A percentile compares a stretch with the other conserved stretches of the same genome.
Conservation (phyloP, 37 sponge, comb jelly and placozoan genomes). For the Aphrocallistes beatrix region DNA sequence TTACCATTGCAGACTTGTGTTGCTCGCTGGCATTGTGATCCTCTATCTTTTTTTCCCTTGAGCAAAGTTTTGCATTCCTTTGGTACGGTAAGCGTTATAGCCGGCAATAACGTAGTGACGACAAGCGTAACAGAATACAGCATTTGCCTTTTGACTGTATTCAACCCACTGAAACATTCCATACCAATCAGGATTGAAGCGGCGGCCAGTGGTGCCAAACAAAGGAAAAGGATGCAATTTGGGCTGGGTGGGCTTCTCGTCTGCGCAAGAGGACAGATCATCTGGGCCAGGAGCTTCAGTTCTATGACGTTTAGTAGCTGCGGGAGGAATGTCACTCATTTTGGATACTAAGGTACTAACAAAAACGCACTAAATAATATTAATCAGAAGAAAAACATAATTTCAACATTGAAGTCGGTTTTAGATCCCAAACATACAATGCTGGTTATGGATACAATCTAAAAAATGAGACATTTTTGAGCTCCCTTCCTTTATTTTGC, state of each 20-base stretch:
- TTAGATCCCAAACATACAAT: too few species aligned
- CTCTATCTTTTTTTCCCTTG: constrained; percentile 1
- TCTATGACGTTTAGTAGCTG: constrained; percentile 3
- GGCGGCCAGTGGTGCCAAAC: constrained; percentile 7
- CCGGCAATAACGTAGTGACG: constrained; percentile 5
- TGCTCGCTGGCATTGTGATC: constrained; percentile 21
- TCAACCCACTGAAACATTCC: constrained; percentile 3
- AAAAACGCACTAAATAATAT: too few species aligned
- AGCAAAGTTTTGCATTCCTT: constrained; percentile 13
- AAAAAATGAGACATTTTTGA: too few species aligned
- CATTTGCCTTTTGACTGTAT: not conserved
- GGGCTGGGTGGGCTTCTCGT: constrained; percentile 9
- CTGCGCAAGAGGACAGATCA: constrained; percentile 13
- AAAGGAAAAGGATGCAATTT: not conserved
- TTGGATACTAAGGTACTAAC: too few species aligned
- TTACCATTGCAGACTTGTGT: constrained; percentile 12
- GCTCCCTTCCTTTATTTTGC: too few species aligned
- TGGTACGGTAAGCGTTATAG: constrained; percentile 9
- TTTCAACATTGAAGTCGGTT: too few species aligned
- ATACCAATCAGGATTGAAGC: constrained; percentile 17
- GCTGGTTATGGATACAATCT: too few species aligned
- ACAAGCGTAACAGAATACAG: constrained; percentile 12
- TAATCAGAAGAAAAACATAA: too few species aligned
- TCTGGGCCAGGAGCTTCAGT: constrained; percentile 7
- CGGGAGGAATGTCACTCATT: constrained; percentile 6